Evolutionary conservation across 2,113 vertebrate genomes (phyloP).

Genomic region (Vimba vimba): DNA sequence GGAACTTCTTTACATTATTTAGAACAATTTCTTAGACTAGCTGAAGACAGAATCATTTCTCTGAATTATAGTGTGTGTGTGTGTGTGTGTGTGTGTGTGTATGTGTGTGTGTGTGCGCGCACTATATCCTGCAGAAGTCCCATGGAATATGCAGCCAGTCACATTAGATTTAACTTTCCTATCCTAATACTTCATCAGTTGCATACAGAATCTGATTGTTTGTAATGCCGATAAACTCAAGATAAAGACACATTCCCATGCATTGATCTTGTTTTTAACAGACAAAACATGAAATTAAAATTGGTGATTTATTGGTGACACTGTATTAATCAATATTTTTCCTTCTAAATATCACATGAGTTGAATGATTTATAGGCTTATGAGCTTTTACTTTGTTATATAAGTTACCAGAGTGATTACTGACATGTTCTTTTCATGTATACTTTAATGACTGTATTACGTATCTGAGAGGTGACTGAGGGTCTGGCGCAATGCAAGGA

Average conservation of each 20-base stretch:
- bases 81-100: too few relatives aligned
- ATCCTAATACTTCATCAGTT: not conserved
- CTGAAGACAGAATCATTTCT: slow-evolving; percentile 3
- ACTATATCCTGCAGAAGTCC: not conserved
- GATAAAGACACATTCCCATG: not conserved
- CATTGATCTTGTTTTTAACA: not conserved
- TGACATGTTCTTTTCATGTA: too few relatives aligned
- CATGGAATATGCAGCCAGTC: not conserved
- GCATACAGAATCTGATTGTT: not conserved
- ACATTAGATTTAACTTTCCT: not conserved
- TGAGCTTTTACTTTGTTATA: too few relatives aligned
- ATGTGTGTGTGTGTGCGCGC: too few relatives aligned
- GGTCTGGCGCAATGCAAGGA: too few relatives aligned
- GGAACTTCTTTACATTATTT: not conserved
- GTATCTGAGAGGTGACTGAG: too few relatives aligned
- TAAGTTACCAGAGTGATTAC: too few relatives aligned
- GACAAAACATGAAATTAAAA: not conserved
- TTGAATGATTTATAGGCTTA: too few relatives aligned
- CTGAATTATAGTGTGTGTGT: not conserved
- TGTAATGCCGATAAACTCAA: not conserved
- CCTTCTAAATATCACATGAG: too few relatives aligned
- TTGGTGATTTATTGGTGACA: not conserved
- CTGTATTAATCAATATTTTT: too few relatives aligned
- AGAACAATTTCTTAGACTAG: not conserved
- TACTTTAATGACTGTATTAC: too few relatives aligned